A percentile compares a stretch with the other conserved stretches of the same genome.
Conservation (phyloP, 1,140 invertebrate genomes). For the Drosophila auraria region DNA sequence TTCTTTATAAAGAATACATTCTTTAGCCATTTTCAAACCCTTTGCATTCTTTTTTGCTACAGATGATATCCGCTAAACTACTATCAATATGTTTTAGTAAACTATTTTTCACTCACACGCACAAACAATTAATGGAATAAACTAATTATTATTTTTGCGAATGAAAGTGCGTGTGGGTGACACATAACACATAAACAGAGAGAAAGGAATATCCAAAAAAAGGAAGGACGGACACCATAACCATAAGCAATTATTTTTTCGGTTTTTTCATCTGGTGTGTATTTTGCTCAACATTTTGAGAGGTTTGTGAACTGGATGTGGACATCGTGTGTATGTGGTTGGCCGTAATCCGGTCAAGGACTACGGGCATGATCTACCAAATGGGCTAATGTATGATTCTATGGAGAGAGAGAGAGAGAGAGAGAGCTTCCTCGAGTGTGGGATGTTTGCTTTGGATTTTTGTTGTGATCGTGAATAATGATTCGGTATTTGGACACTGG, state of each 20-base stretch:
- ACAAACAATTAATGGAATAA: constrained; percentile 16
- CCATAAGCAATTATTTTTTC: constrained; percentile 64
- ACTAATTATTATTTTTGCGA: constrained; percentile 6
- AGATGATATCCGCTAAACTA: constrained; percentile 19
- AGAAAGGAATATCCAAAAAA: constrained; percentile 41
- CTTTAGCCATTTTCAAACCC: constrained; percentile 3
- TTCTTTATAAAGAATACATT: constrained; percentile 25
- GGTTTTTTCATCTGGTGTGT: constrained; percentile 58
- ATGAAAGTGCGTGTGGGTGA: constrained; percentile 30
- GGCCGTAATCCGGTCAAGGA: constrained; percentile 23
- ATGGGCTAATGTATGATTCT: constrained; percentile 33
- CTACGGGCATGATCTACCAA: constrained; percentile 19
- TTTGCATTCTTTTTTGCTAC: constrained; percentile 31
- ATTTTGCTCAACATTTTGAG: constrained; percentile 31
- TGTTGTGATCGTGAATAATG: constrained; percentile 59
- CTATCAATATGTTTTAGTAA: constrained; percentile 36
- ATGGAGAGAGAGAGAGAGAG: constrained; percentile 17
- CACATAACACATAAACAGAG: constrained; percentile 40
- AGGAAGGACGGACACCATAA: constrained; percentile 62
- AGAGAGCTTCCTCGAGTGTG: constrained; percentile 28
- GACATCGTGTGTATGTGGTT: constrained; percentile 39
- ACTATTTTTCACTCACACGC: constrained; percentile 34
- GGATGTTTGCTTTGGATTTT: constrained; percentile 44
- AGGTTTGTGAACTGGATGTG: constrained; percentile 47
- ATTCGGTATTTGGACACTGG: constrained; percentile 46